Evolutionary conservation across 2,797 vertebrate species (phyloP).

Genomic region (Xenops minutus): DNA sequence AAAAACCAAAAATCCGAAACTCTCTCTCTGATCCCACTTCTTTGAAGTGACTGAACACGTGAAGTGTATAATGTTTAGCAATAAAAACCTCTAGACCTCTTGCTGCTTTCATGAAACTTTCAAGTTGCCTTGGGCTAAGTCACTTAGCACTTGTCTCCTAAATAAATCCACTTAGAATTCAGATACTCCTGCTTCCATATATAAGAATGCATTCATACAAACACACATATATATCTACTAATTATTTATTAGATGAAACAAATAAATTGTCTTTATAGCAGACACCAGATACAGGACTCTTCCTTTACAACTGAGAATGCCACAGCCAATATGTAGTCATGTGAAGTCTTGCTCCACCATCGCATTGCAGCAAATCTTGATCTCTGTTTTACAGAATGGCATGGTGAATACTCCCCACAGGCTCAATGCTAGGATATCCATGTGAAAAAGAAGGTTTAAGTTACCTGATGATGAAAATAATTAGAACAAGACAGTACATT

Average conservation of each 20-base stretch:
- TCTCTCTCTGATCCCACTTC: background rate
- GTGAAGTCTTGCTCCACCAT: background rate
- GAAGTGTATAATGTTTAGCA: background rate
- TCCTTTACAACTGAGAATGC: background rate
- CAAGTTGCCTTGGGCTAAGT: background rate
- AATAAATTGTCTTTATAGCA: background rate
- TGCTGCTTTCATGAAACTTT: background rate
- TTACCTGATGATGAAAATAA: background rate
- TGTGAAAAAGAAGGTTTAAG: background rate
- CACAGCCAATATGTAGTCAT: background rate
- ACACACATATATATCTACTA: background rate
- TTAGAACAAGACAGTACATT: background rate
- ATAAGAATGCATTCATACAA: background rate
- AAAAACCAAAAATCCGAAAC: rapidly evolving
- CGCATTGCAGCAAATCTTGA: background rate
- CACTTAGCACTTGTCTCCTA: background rate
- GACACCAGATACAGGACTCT: background rate
- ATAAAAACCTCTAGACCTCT: background rate
- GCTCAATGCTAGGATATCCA: background rate
- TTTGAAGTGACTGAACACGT: background rate
- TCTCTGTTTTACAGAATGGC: background rate
- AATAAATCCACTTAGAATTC: background rate
- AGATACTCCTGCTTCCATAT: background rate
- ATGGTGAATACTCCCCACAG: background rate
- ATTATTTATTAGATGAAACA: background rate